Conservation (phyloP, 2,888 invertebrate genomes). For the Thymelicus lineola region DNA sequence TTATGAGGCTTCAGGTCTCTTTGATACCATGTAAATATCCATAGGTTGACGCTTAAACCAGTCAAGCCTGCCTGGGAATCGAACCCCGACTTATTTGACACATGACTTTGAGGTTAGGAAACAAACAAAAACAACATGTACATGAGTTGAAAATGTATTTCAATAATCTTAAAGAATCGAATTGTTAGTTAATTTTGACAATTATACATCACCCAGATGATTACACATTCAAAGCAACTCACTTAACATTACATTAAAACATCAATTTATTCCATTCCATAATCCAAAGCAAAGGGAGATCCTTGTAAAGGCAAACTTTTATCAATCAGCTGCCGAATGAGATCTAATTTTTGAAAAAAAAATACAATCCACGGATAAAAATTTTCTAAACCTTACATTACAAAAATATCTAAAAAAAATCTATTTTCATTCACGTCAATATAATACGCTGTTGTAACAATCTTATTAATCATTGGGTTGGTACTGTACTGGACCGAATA, state of each 20-base stretch:
- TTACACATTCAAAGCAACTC: slow-evolving; percentile 52
- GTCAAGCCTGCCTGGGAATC: no score
- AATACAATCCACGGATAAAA: slow-evolving; percentile 56
- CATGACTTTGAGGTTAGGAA: background rate
- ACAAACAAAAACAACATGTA: slow-evolving; percentile 20
- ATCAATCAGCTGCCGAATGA: slow-evolving; percentile 68
- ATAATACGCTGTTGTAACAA: slow-evolving; percentile 69
- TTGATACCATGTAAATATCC: no score
- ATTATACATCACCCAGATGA: slow-evolving; percentile 51
- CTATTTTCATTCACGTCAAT: slow-evolving; percentile 63
- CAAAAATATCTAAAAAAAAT: slow-evolving; percentile 57
- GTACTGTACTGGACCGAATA: slow-evolving; percentile 61
- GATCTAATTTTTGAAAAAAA: slow-evolving; percentile 76
- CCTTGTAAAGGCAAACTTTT: slow-evolving; percentile 64
- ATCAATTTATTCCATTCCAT: slow-evolving; percentile 53
- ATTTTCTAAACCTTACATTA: slow-evolving; percentile 68
- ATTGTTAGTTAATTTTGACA: slow-evolving; percentile 69
- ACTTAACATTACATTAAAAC: slow-evolving; percentile 59
- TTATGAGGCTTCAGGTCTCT: no score
- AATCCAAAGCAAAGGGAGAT: slow-evolving; percentile 76
- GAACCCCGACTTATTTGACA: no score
- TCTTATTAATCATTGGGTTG: slow-evolving; percentile 58
- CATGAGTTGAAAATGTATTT: slow-evolving; percentile 68
- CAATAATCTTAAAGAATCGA: slow-evolving; percentile 64
- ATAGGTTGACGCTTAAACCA: no score